Evolutionary conservation across 2,888 invertebrate genomes (phyloP), one percentile per base, ranked within the genome.

Genomic region (Acleris emargana): DNA sequence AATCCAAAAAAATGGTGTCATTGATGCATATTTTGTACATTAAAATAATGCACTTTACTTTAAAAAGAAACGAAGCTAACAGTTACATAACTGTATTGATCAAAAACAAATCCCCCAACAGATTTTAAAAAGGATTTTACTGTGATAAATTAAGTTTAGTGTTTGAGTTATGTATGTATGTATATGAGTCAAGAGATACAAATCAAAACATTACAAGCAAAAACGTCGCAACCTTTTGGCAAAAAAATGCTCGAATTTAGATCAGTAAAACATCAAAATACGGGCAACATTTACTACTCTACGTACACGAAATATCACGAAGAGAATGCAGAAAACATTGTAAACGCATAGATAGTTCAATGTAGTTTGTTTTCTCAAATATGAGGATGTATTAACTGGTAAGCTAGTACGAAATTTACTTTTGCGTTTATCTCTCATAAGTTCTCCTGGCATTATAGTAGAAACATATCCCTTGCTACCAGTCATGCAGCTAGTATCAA

Each of bases 251-350:
- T 38, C 38, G 11, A 11, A 13, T 38, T 38, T 38, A 38, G 17
- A 45, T 20, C 42, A 42, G 17, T 42, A 54, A 38, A 54, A 54
- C 54, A 54, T 54, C 42, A 54, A 54, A 42, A 42, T 22, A 54
- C 45, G 45, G 45, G 45, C 45, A 54, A 7, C 18, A 22, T 42
- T 20, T 54, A 54, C 54, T 16, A 42, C 11, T 16, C 54, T 53
- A 53, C 38, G 38, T 16, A 51, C 42, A 42, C 54, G 42, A 20
- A 16, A 54, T 18, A 45, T 17, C 17, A 53, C 18, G 22, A 42
- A 54, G 20, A 20, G 20, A 42, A 54, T 42, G 54, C 54, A 54
- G 20, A 54, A 42, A 54, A 45, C 45, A 13, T 13, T 9, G 17
- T 20, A n/a, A 28, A 17, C 6, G 45, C 5, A 17, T 45, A 16